Percentiles rank a stretch among this genome's conserved stretches.
Conservation (phyloP, 2,797 vertebrate genomes). For the Apogon hyalosoma region DNA sequence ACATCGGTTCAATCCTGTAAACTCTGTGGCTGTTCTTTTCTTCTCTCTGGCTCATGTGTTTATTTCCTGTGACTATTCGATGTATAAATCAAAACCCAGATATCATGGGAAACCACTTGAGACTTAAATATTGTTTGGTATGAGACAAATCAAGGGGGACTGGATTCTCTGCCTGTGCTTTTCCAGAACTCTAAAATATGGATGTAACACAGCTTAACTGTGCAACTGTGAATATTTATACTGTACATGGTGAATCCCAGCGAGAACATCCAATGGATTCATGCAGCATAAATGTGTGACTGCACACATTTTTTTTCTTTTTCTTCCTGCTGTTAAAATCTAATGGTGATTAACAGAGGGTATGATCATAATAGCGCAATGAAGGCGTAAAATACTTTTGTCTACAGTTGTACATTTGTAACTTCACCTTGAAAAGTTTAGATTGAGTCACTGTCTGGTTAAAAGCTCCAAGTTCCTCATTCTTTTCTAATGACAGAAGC, state of each 20-base stretch:
- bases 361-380: too few species aligned
- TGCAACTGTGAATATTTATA: slow-evolving; percentile 1
- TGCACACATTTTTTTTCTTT: neutral
- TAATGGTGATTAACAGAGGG: slow-evolving; percentile 3
- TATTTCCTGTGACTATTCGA: slow-evolving; percentile 40
- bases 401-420: neutral
- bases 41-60: slow-evolving; percentile 40
- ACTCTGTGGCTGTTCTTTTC: neutral
- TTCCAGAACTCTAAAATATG: slow-evolving; percentile 25
- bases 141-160: slow-evolving; percentile 24
- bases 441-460: slow-evolving; percentile 1
- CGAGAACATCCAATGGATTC: neutral
- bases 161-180: slow-evolving; percentile 41
- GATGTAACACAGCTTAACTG: slow-evolving; percentile 23
- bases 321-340: neutral
- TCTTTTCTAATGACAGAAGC: slow-evolving; percentile 5
- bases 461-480: neutral
- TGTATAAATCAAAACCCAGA: slow-evolving; percentile 58
- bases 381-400: too few species aligned
- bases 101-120: slow-evolving; percentile 67
- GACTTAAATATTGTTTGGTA: slow-evolving; percentile 21
- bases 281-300: neutral
- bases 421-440: neutral
- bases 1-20: neutral
- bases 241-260: slow-evolving; percentile 8